Conservation (phyloP, 2,113 vertebrate species). For the Cettia cetti region DNA sequence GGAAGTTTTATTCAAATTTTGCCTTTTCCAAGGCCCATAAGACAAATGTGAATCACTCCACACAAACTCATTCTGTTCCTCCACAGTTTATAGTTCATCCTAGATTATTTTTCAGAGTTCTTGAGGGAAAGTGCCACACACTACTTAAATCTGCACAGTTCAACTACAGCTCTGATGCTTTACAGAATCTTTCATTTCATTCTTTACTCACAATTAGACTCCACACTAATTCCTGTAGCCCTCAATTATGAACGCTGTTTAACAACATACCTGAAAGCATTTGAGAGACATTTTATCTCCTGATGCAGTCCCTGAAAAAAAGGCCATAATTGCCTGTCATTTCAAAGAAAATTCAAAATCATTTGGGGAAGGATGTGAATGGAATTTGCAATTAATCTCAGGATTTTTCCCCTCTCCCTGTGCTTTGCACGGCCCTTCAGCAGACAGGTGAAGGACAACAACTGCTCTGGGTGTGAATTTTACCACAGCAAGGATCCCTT, state of each 20-base stretch:
- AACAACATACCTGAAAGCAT: neutral
- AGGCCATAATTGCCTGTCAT: neutral
- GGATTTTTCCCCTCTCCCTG: neutral
- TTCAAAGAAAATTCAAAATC: slow-evolving; percentile 10
- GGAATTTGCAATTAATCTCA: neutral
- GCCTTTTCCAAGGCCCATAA: neutral
- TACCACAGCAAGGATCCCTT: rapidly evolving
- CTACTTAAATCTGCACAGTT: neutral
- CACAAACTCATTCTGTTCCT: neutral
- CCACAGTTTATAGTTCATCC: neutral
- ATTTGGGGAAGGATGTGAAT: neutral
- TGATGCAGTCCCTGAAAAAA: neutral
- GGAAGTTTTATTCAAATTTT: neutral
- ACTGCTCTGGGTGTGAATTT: neutral
- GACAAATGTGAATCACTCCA: neutral
- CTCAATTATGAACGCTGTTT: neutral
- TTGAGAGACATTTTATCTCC: neutral
- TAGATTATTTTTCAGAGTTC: neutral
- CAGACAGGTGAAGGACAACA: neutral
- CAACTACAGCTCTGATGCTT: neutral
- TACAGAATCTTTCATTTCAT: neutral
- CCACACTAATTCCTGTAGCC: neutral
- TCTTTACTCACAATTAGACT: slow-evolving; percentile 14
- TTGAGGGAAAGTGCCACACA: neutral
- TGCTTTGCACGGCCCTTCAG: neutral